Evolutionary conservation across 2,113 vertebrate species (phyloP), one percentile per base, ranked within the genome.

Genomic region (Periophthalmodon schlosseri): DNA sequence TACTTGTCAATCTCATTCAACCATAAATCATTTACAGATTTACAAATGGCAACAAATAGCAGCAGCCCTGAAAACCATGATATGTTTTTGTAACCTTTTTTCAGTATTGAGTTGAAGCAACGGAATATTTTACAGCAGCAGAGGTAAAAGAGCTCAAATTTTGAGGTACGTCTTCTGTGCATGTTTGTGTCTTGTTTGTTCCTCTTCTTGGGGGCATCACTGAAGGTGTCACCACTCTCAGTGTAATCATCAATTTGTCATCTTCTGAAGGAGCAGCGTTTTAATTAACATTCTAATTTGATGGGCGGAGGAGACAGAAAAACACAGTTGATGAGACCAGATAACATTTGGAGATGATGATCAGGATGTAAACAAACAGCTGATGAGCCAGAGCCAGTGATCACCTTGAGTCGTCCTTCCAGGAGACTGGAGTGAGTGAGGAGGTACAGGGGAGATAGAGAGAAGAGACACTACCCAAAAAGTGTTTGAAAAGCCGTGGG

Each of bases 401-500:
- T 93, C 89, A 93, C 91, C 91, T 92, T 92, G 88, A 90, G 83
- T 77, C 68, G 90, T 91, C 91, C 90, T 92, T 89, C 84, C 82
- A 70, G 69, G 71, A 64, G 82, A 84, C 64, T 13, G 80, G 84
- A 74, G 39, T 79, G 81, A 74, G 72, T 20, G 50, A 57, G 70
- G 69, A 72, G 70, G 73, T 73, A 68, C 74, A 77, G 73, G 75
- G 76, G 80, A 78, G 79, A 85, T 81, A 87, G 81, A 66, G 76
- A 75, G 78, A 77, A 85, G 72, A 73, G 85, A 83, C 81, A 86
- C 91, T 82, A 82, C 84, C 81, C 85, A 89, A 91, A 90, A 92
- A 89, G 89, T 86, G 90, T 88, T 88, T 89, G 91, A 91, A 77
- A 88, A 93, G 89, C 89, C 84, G 92, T 94, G 93, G 94, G 93